Evolutionary conservation across 2,888 invertebrate species (phyloP).

Genomic region (Pyrochroa serraticornis): DNA sequence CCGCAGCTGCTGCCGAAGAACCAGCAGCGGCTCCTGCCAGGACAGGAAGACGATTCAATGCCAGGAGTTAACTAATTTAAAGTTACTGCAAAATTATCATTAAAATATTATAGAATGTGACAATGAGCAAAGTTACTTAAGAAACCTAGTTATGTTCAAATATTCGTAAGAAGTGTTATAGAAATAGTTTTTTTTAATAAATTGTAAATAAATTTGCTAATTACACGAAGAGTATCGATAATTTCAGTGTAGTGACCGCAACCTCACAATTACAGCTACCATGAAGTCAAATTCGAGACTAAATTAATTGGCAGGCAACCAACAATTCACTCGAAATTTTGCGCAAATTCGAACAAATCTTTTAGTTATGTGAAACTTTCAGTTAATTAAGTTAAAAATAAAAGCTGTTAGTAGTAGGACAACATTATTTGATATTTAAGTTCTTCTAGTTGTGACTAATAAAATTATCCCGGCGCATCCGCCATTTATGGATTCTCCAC

Average conservation of each 20-base stretch:
- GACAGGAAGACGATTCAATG: conserved; percentile 51
- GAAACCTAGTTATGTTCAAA: conserved; percentile 6
- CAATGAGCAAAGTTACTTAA: conserved; percentile 6
- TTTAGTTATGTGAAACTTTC: too few species aligned
- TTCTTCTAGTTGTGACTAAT: too few species aligned
- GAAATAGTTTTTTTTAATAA: conserved; percentile 17
- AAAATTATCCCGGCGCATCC: too few species aligned
- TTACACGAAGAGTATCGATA: neutral
- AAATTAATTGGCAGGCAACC: too few species aligned
- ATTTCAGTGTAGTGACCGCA: too few species aligned
- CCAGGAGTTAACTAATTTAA: conserved; percentile 43
- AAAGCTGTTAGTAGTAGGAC: too few species aligned
- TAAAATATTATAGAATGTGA: neutral
- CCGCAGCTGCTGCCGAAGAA: conserved; percentile 31
- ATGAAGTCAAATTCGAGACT: too few species aligned
- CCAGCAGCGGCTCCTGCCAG: conserved; percentile 46
- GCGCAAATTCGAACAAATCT: neutral
- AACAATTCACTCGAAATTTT: neutral
- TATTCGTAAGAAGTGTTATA: conserved; percentile 19
- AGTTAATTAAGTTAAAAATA: too few species aligned
- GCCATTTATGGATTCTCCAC: too few species aligned
- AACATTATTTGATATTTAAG: too few species aligned
- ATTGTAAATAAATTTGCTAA: conserved; percentile 24
- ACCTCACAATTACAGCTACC: too few species aligned
- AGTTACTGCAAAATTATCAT: neutral